phyloP scores from a whole-genome alignment of 2,888 invertebrate species.

The Apeira syringaria region DNA sequence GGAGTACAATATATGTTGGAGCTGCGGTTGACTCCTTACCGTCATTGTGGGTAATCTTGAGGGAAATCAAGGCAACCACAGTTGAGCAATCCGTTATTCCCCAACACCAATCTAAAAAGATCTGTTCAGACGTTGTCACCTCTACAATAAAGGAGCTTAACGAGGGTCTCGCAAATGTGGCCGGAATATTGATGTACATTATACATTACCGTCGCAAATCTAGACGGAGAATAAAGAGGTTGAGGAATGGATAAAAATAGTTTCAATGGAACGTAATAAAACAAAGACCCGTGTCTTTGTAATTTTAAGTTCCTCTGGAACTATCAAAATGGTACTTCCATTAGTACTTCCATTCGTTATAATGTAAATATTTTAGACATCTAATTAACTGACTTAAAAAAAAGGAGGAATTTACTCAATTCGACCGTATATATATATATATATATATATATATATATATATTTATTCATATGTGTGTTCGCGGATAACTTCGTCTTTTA shows the following conservation, averaged over 20 bases:
- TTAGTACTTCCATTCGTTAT: too few species aligned
- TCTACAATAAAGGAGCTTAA: conserved; percentile 24
- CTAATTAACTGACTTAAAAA: too few species aligned
- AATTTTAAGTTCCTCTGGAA: too few species aligned
- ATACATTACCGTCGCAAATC: conserved; percentile 36
- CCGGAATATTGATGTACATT: conserved; percentile 44
- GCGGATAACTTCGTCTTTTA: too few species aligned
- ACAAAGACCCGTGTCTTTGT: too few species aligned
- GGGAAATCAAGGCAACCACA: conserved; percentile 69
- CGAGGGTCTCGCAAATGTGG: conserved; percentile 35
- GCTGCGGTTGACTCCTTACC: conserved; percentile 60
- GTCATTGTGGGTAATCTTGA: conserved; percentile 67
- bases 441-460: too few species aligned
- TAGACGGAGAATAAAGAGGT: conserved; percentile 25
- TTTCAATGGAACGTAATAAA: too few species aligned
- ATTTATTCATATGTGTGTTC: too few species aligned
- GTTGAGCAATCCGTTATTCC: conserved; percentile 66
- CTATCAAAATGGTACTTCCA: too few species aligned
- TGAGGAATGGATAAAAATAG: background rate
- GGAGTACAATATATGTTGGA: conserved; percentile 3
- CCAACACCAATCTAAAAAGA: conserved; percentile 49
- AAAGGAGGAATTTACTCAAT: too few species aligned
- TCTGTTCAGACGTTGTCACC: conserved; percentile 25
- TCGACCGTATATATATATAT: too few species aligned
- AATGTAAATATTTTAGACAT: too few species aligned